These are phyloP conservation scores for Eulemur coronatus DNA, from an alignment of 2,797 vertebrate species.

Conservation along the genomic window DNA sequence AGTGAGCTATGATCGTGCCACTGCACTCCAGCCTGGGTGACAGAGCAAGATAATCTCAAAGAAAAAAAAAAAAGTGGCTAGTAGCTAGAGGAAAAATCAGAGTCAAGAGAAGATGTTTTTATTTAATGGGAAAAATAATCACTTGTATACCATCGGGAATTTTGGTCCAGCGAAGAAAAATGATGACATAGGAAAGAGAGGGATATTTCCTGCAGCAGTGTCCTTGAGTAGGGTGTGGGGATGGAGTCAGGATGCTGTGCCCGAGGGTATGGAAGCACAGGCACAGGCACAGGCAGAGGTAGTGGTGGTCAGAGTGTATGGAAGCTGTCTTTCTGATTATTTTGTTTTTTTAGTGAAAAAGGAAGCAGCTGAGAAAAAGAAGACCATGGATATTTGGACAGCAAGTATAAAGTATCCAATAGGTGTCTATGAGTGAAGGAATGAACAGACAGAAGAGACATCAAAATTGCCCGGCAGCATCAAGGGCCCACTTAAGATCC, in stretches of 20 bases:
- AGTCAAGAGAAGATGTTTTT: neutral
- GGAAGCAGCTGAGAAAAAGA: neutral
- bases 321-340: neutral
- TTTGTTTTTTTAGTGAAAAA: neutral
- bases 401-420: neutral
- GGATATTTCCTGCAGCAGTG: neutral
- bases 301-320: rapidly evolving
- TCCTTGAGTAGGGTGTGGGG: neutral
- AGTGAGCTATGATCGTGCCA: neutral
- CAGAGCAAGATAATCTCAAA: no score
- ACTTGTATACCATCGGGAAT: neutral
- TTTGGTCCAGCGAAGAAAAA: neutral
- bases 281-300: neutral
- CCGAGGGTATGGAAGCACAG: rapidly evolving
- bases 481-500: neutral
- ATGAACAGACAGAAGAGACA: neutral
- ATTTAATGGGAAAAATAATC: conserved; percentile 23
- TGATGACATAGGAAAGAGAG: neutral
- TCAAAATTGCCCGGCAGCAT: rapidly evolving
- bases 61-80: neutral
- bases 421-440: no score
- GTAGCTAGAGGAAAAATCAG: neutral
- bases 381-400: neutral
- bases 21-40: neutral
- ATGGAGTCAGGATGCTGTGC: rapidly evolving